Conservation (phyloP, 2,113 vertebrate species). For the Hylia prasina region DNA sequence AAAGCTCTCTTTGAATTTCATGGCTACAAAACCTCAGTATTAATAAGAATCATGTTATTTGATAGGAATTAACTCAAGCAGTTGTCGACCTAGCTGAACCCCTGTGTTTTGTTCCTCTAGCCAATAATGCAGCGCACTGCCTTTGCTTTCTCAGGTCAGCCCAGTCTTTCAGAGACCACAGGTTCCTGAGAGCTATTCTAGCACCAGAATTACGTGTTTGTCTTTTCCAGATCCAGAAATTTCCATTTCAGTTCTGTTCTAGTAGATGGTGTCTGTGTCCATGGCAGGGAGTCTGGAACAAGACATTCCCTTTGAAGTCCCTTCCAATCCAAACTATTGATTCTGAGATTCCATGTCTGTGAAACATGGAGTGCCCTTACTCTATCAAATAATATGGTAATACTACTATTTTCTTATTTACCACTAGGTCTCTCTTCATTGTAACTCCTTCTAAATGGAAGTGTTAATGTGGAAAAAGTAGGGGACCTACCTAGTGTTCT, state of each 20-base stretch:
- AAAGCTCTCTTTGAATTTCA: background rate
- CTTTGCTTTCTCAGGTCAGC: background rate
- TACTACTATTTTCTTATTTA: background rate
- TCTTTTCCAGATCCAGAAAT: background rate
- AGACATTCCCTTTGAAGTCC: background rate
- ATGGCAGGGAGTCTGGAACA: fast-evolving
- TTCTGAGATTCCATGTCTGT: background rate
- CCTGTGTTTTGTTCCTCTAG: background rate
- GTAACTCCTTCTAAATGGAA: background rate
- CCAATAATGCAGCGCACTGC: background rate
- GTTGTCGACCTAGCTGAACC: background rate
- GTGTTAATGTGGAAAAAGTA: background rate
- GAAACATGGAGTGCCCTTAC: background rate
- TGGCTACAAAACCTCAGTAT: background rate
- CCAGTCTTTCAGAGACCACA: background rate
- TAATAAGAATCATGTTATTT: background rate
- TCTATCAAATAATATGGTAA: background rate
- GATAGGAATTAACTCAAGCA: background rate
- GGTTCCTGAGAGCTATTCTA: background rate
- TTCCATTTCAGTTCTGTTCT: background rate
- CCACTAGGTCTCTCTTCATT: background rate
- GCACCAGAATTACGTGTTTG: background rate
- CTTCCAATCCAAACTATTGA: background rate
- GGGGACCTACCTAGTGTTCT: background rate
- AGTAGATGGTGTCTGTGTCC: too few species aligned